phyloP scores from a whole-genome alignment of 2,888 invertebrate species.

The Aspidiotus rigidus region DNA sequence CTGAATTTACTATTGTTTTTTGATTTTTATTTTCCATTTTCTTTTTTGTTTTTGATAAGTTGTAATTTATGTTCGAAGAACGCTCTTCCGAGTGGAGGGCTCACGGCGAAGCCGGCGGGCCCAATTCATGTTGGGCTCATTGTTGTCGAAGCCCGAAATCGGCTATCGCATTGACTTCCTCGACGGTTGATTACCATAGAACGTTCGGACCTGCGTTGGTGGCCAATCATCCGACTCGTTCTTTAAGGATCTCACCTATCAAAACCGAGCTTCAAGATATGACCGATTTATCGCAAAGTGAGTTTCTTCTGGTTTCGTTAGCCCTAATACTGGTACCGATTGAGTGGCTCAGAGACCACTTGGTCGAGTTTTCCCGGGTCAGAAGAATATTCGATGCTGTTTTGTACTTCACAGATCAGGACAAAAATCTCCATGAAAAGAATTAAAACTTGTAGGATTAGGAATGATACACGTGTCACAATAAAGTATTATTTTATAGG shows the following conservation, averaged over 20 bases:
- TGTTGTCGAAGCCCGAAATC: conserved; percentile 36
- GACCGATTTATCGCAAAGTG: conserved; percentile 47
- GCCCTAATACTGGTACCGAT: no score
- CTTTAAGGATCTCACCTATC: conserved; percentile 48
- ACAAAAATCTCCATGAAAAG: no score
- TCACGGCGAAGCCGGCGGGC: conserved; percentile 24
- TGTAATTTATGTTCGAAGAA: conserved; percentile 31
- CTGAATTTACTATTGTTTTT: conserved; percentile 1
- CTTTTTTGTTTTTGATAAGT: background rate
- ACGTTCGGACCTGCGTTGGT: conserved; percentile 40
- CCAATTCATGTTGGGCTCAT: conserved; percentile 30
- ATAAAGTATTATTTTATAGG: no score
- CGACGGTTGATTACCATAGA: conserved; percentile 40
- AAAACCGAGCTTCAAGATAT: conserved; percentile 45
- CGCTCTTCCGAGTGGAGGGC: conserved; percentile 30
- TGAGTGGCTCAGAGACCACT: no score
- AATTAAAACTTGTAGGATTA: no score
- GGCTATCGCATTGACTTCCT: conserved; percentile 37
- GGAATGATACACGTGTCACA: no score
- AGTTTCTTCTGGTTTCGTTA: conserved; percentile 38
- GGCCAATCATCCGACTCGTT: conserved; percentile 40
- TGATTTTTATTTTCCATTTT: background rate
- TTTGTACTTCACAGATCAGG: no score
- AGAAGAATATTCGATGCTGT: no score
- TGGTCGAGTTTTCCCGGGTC: no score